phyloP scores from a whole-genome alignment of 1,140 invertebrate species.

The Camponotus floridanus region DNA sequence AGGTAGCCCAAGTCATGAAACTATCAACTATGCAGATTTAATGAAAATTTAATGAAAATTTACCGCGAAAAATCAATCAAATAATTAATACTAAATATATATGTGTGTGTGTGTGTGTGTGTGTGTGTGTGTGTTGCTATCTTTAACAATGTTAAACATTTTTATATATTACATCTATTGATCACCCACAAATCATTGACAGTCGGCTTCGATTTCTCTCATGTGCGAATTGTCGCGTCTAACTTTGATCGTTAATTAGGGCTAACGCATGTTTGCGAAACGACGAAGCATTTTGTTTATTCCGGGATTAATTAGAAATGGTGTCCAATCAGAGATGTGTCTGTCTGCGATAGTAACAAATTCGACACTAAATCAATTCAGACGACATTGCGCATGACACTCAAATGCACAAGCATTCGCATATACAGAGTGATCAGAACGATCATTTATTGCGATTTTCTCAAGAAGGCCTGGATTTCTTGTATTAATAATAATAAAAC shows the following conservation, averaged over 20 bases:
- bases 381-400: constrained; percentile 14
- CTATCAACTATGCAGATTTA: background rate
- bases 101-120: no score
- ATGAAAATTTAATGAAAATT: background rate
- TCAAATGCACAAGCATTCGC: background rate
- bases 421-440: background rate
- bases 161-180: constrained; percentile 2
- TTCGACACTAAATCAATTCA: constrained; percentile 63
- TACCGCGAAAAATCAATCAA: background rate
- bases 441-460: no score
- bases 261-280: constrained; percentile 61
- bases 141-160: background rate
- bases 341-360: constrained; percentile 43
- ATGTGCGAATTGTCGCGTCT: constrained; percentile 25
- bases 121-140: no score
- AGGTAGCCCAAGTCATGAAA: constrained; percentile 11
- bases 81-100: background rate
- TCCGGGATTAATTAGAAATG: constrained; percentile 72
- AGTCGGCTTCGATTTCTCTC: constrained; percentile 29
- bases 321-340: constrained; percentile 32
- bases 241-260: constrained; percentile 58
- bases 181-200: background rate
- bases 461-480: no score
- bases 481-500: no score
- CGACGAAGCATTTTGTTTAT: constrained; percentile 68